These are phyloP conservation scores for Penelope pileata DNA, from an alignment of 2,113 vertebrate genomes.

Conservation along the genomic window DNA sequence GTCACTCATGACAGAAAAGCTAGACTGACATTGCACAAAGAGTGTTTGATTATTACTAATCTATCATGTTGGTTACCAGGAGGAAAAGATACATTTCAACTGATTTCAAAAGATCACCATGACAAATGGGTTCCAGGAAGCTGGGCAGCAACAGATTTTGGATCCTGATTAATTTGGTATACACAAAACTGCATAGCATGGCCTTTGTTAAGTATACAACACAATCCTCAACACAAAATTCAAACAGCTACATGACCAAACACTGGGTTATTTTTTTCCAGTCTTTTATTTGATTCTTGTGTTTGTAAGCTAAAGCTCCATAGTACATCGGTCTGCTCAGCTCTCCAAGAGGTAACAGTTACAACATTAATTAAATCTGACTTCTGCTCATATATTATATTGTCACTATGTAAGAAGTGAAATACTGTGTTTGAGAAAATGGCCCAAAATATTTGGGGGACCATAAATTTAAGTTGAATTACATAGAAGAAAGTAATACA, in stretches of 20 bases:
- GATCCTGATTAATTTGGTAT: slow-evolving; percentile 22
- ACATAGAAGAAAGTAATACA: neutral
- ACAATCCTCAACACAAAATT: neutral
- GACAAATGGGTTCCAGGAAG: slow-evolving; percentile 30
- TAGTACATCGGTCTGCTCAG: neutral
- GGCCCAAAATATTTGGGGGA: neutral
- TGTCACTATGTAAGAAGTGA: neutral
- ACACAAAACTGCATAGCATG: neutral
- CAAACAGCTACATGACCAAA: neutral
- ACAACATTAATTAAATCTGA: neutral
- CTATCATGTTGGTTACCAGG: slow-evolving; percentile 51
- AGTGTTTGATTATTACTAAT: slow-evolving; percentile 66
- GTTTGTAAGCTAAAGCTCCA: neutral
- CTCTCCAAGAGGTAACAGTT: neutral
- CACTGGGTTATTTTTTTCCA: slow-evolving; percentile 4
- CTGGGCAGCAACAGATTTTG: slow-evolving; percentile 18
- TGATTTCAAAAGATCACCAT: slow-evolving; percentile 47
- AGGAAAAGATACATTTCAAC: slow-evolving; percentile 66
- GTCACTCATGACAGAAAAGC: slow-evolving; percentile 51
- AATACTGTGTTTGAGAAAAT: neutral
- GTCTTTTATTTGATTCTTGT: neutral
- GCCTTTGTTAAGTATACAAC: slow-evolving; percentile 2
- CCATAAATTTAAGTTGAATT: neutral
- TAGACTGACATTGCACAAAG: slow-evolving; percentile 51
- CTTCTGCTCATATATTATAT: neutral